Evolutionary conservation across 2,888 invertebrate genomes (phyloP).

Genomic region (Rhingia rostrata): DNA sequence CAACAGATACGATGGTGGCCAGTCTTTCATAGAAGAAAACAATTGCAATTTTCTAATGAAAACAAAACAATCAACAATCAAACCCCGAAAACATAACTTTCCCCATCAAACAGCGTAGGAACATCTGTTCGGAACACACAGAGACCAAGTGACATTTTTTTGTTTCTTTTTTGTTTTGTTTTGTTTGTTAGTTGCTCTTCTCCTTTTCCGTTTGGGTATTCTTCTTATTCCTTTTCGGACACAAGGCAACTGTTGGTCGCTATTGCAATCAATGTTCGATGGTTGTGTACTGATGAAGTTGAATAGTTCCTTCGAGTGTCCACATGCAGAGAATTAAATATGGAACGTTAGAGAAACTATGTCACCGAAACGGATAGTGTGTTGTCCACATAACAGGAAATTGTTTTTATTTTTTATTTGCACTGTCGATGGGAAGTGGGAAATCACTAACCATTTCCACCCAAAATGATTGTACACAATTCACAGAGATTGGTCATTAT

Average conservation of each 20-base stretch:
- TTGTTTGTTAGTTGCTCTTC: slow-evolving; percentile 7
- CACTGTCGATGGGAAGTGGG: slow-evolving; percentile 40
- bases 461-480: slow-evolving; percentile 66
- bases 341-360: slow-evolving; percentile 69
- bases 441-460: slow-evolving; percentile 47
- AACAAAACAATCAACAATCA: slow-evolving; percentile 48
- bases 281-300: slow-evolving; percentile 26
- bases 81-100: slow-evolving; percentile 68
- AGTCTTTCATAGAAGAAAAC: slow-evolving; percentile 20
- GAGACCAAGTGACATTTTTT: slow-evolving; percentile 59
- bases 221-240: slow-evolving; percentile 53
- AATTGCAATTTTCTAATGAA: slow-evolving; percentile 61
- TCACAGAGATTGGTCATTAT: slow-evolving; percentile 32
- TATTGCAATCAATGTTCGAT: slow-evolving; percentile 41
- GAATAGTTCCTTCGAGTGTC: slow-evolving; percentile 54
- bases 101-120: slow-evolving; percentile 56
- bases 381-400: slow-evolving; percentile 57
- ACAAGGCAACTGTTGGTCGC: slow-evolving; percentile 29
- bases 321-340: slow-evolving; percentile 49
- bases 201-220: slow-evolving; percentile 14
- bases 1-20: slow-evolving; percentile 36
- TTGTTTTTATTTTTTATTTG: slow-evolving; percentile 1
- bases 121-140: slow-evolving; percentile 65
- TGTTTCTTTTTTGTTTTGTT: neutral
- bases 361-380: slow-evolving; percentile 73